Base-by-base conservation (phyloP, 2,113 vertebrate genomes). In the Upupa epops region DNA sequence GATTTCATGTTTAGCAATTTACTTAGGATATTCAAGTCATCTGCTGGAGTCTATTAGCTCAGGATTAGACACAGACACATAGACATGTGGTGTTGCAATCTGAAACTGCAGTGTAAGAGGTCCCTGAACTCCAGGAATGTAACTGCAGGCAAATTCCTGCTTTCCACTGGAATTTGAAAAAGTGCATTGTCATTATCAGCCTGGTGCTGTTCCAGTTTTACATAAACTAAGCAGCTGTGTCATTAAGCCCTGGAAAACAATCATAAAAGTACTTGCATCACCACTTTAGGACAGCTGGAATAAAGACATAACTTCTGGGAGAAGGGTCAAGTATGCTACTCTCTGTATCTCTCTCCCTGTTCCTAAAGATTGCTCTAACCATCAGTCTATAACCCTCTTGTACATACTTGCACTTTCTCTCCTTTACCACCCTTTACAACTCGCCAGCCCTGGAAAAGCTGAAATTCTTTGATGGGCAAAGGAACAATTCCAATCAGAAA, bases 161-260 rank as follows among this genome's bases (percentile, higher is more conserved):
- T 25, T 51, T 51, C 37, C 0, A 1, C 25, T 68, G 28, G 4
- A 28, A 6, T 32, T 74, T 63, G 1, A 2, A 69, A 84, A 22
- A 1, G 0, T 68, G 8, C 2, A 4, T 55, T 48, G 7, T 46
- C 25, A 26, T 31, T 45, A 37, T 61, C 11, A 28, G 10, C 5
- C 4, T 34, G 4, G 15, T 45, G 11, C 11, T 82, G 24, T 18
- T 71, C 28, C 56, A 6, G 8, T 56, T 61, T 56, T 56, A 28
- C 29, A 29, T 22, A 56, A 14, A 8, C 9, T 66, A 61, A 86
- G 9, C 7, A 37, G 17, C 26, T 9, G 13, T 54, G 22, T 45
- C 34, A 59, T 18, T 71, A 40, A 70, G n/a, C 17, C 7, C 31
- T 49, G 34, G 32, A 81, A 76, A 59, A 6, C 13, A 48, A 29